Conservation (phyloP, 2,888 invertebrate genomes). For the Acutogordius australiensis region DNA sequence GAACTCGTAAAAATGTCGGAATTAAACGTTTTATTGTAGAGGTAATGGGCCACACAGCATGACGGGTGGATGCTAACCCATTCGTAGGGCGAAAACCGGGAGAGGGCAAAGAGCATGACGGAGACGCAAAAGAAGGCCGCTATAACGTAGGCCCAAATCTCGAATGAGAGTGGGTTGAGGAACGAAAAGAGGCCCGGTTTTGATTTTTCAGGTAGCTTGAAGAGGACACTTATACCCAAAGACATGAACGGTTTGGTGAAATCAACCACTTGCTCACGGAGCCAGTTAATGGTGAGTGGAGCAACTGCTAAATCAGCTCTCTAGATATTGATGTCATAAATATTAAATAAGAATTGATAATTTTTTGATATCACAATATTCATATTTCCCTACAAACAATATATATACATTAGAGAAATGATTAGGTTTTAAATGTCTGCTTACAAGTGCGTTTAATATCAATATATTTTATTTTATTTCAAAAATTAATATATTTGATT, state of each 20-base stretch:
- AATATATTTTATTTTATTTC: too few species aligned
- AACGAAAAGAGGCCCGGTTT: constrained; percentile 83
- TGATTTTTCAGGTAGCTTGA: constrained; percentile 53
- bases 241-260: constrained; percentile 30
- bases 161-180: constrained; percentile 59
- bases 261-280: constrained; percentile 42
- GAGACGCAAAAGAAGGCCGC: constrained; percentile 77
- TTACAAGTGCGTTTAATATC: too few species aligned
- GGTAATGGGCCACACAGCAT: constrained; percentile 19
- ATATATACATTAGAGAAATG: too few species aligned
- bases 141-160: constrained; percentile 89
- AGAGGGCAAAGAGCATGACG: constrained; percentile 31
- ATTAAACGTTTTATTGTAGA: constrained; percentile 9
- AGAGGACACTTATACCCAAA: constrained; percentile 29
- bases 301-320: constrained; percentile 80
- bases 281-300: constrained; percentile 81
- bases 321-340: too few species aligned
- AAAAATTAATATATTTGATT: too few species aligned
- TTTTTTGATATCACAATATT: too few species aligned
- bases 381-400: too few species aligned
- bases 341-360: too few species aligned
- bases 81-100: constrained; percentile 28
- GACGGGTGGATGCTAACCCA: constrained; percentile 18
- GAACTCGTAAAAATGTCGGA: not conserved
- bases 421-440: too few species aligned